These are phyloP conservation scores for Diglossa brunneiventris DNA, from an alignment of 2,113 vertebrate species.

Conservation along the genomic window DNA sequence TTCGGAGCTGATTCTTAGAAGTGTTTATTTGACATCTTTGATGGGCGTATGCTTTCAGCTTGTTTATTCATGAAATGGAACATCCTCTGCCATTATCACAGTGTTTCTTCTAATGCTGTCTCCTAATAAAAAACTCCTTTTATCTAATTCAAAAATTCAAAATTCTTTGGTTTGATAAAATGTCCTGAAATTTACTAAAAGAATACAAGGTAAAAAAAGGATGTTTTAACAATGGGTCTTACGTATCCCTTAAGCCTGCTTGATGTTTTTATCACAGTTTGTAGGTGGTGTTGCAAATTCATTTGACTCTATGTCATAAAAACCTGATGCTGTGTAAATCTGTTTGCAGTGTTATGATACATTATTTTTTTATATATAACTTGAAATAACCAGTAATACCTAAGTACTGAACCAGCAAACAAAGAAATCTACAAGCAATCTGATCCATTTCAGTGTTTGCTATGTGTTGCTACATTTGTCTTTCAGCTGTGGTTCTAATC, in stretches of 20 bases:
- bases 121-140: not conserved
- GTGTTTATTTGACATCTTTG: not conserved
- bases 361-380: not conserved
- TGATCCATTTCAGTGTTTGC: not conserved
- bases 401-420: not conserved
- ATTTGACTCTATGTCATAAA: not conserved
- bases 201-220: not conserved
- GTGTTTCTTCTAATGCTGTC: not conserved
- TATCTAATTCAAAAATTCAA: not conserved
- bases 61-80: not conserved
- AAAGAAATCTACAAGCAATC: not conserved
- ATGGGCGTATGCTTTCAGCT: not conserved
- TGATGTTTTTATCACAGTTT: not conserved
- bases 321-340: not conserved
- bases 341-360: not conserved
- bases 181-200: not conserved
- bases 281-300: not conserved
- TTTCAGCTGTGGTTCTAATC: not conserved
- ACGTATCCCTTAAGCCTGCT: not conserved
- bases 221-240: not conserved
- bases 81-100: not conserved
- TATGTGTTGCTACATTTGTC: not conserved
- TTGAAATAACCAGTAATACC: not conserved
- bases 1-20: not conserved
- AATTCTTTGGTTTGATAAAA: not conserved